Conservation (phyloP, 1,140 invertebrate genomes). For the Aphidius gifuensis region DNA sequence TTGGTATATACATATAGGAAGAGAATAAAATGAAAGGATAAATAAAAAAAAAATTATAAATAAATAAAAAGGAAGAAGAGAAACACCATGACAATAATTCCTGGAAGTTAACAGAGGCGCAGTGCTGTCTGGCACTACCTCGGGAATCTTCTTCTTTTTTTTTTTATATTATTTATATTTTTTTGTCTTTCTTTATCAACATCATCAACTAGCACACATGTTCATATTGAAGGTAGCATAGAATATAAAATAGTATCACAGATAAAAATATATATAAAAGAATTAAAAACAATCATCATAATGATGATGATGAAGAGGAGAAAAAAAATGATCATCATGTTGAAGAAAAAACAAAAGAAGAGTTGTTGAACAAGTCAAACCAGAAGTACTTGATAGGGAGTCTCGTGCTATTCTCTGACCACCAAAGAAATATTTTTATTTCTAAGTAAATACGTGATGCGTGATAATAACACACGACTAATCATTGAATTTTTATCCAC, state of each 20-base stretch:
- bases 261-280: slow-evolving; percentile 6
- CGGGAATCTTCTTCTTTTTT: slow-evolving; percentile 35
- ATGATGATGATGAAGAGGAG: slow-evolving; percentile 23
- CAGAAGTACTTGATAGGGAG: slow-evolving; percentile 25
- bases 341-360: slow-evolving; percentile 11
- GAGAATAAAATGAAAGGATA: too few species aligned
- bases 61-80: slow-evolving; percentile 9
- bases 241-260: not conserved
- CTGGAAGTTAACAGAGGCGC: slow-evolving; percentile 49
- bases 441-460: slow-evolving; percentile 56
- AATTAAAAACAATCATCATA: slow-evolving; percentile 9
- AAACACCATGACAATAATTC: slow-evolving; percentile 36
- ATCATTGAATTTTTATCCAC: slow-evolving; percentile 17
- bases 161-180: not conserved
- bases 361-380: slow-evolving; percentile 29
- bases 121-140: slow-evolving; percentile 51
- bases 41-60: too few species aligned
- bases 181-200: not conserved
- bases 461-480: slow-evolving; percentile 48
- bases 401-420: slow-evolving; percentile 17
- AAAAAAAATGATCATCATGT: slow-evolving; percentile 20
- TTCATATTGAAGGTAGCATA: not conserved
- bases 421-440: slow-evolving; percentile 30
- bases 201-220: not conserved
- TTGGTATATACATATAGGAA: too few species aligned